Conservation (phyloP, 2,797 vertebrate species). For the Characodon lateralis region DNA sequence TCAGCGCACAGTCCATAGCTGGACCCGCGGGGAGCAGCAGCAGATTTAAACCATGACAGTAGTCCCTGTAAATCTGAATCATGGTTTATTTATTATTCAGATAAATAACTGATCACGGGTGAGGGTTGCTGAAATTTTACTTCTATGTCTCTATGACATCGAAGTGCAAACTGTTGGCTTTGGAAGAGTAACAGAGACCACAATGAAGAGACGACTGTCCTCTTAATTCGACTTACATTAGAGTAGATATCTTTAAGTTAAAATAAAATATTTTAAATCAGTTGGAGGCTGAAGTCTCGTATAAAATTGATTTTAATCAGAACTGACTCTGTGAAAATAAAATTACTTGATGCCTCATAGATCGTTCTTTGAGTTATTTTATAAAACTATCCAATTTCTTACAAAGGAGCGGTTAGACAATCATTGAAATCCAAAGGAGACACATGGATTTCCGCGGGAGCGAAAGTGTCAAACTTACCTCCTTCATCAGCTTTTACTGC, state of each 20-base stretch:
- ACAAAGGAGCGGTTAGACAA: neutral
- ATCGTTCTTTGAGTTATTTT: neutral
- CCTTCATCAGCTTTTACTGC: slow-evolving; percentile 58
- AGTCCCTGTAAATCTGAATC: neutral
- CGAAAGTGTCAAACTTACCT: slow-evolving; percentile 69
- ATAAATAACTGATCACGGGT: neutral
- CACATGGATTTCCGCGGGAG: slow-evolving; percentile 20
- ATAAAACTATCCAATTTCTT: neutral
- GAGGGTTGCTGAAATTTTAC: neutral
- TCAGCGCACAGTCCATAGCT: neutral
- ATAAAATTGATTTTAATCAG: neutral
- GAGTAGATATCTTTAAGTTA: neutral
- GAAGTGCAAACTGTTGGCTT: neutral
- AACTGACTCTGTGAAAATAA: neutral
- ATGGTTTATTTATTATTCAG: neutral
- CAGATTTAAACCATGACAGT: neutral
- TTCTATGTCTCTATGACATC: neutral
- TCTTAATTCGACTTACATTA: neutral
- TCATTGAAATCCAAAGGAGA: slow-evolving; percentile 25
- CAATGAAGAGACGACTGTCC: neutral
- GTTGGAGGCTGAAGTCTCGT: neutral
- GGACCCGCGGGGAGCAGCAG: neutral
- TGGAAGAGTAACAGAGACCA: neutral
- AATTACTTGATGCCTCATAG: neutral
- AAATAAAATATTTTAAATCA: neutral